Percentiles rank a stretch among this genome's conserved stretches.
Evolutionary conservation across 1,140 invertebrate species (phyloP).

Genomic region (roundworm (Caenorhabditis elegans)): WBcel235 BX284606.5:8236001-8236500

Average conservation of each 20-base stretch:
- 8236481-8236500: not conserved
- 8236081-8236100: not conserved
- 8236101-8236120: not conserved
- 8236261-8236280: conserved; percentile 18
- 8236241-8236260: conserved; percentile 17
- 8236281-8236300: conserved; percentile 18
- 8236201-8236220: not conserved
- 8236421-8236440: too few relatives aligned
- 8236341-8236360: not conserved
- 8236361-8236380: not conserved
- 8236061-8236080: conserved; percentile 12
- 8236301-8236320: conserved; percentile 26
- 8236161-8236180: too few relatives aligned
- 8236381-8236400: not conserved
- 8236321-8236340: not conserved
- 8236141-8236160: conserved; percentile 18
- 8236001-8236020: not conserved
- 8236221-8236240: not conserved
- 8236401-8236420: not conserved
- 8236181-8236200: not conserved
- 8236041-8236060: conserved; percentile 19
- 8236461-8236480: not conserved
- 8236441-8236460: too few relatives aligned
- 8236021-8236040: conserved; percentile 16
- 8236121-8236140: not conserved